Evolutionary conservation across 2,888 invertebrate genomes (phyloP).

Genomic region (Himalopsyche tibetana): DNA sequence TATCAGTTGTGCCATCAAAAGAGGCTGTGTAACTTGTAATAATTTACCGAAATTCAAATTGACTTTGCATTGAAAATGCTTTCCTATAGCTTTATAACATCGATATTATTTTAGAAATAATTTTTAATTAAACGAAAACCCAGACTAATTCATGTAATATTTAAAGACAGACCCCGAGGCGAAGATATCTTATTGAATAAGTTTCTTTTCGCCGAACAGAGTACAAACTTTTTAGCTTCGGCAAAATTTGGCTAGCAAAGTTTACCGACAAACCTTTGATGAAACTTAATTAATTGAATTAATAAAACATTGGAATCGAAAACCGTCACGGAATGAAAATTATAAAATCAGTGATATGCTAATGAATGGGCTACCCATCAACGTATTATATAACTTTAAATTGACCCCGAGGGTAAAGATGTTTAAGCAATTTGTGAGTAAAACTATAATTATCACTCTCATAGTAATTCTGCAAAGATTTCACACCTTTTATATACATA

Average conservation of each 20-base stretch:
- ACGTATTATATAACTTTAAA: background rate
- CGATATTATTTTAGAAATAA: slow-evolving; percentile 31
- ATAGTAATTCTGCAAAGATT: no score
- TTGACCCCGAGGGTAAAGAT: background rate
- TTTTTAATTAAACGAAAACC: slow-evolving; percentile 42
- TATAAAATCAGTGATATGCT: slow-evolving; percentile 42
- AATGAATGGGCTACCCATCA: slow-evolving; percentile 6
- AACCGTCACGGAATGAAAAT: slow-evolving; percentile 42
- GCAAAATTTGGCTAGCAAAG: slow-evolving; percentile 37
- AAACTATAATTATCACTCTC: no score
- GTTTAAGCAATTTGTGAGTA: background rate
- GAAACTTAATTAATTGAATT: slow-evolving; percentile 43
- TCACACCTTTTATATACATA: no score
- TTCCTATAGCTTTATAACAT: slow-evolving; percentile 4
- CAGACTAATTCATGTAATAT: slow-evolving; percentile 39
- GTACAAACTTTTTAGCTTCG: slow-evolving; percentile 27
- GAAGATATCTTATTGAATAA: slow-evolving; percentile 40
- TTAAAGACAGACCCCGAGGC: slow-evolving; percentile 35
- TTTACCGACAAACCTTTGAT: slow-evolving; percentile 38
- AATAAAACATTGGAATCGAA: slow-evolving; percentile 42
- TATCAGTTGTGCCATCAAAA: no score
- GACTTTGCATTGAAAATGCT: background rate
- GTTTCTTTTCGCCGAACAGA: slow-evolving; percentile 29
- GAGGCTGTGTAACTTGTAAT: background rate
- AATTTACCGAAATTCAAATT: slow-evolving; percentile 8